These are phyloP conservation scores for Eudyptes chrysolophus DNA, from an alignment of 2,113 vertebrate genomes.

Conservation along the genomic window DNA sequence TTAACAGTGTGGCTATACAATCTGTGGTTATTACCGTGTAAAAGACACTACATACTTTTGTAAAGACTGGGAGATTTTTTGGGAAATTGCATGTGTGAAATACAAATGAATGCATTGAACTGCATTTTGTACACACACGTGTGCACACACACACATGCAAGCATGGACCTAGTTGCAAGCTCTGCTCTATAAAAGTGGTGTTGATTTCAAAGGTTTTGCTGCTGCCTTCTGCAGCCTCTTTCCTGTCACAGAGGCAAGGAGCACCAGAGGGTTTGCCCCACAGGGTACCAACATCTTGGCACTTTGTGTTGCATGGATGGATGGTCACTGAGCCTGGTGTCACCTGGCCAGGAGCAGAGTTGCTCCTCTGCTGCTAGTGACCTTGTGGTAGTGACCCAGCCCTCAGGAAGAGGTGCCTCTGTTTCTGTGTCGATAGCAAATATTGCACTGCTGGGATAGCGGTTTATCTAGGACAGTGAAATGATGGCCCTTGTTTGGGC, in stretches of 20 bases:
- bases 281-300: neutral
- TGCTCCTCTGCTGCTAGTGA: neutral
- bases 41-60: neutral
- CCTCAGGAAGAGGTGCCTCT: neutral
- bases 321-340: neutral
- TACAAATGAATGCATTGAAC: neutral
- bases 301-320: neutral
- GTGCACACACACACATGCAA: fast-evolving
- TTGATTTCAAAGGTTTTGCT: neutral
- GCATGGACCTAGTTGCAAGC: neutral
- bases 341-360: neutral
- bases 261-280: neutral
- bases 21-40: neutral
- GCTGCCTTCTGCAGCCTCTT: neutral
- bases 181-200: neutral
- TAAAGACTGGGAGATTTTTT: neutral
- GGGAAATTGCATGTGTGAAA: neutral
- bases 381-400: neutral
- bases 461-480: neutral
- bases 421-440: neutral
- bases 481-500: neutral
- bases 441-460: neutral
- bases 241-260: neutral
- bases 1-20: neutral
- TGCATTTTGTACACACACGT: neutral